Conservation (phyloP, 2,888 invertebrate species). For the Agrypnus murinus region DNA sequence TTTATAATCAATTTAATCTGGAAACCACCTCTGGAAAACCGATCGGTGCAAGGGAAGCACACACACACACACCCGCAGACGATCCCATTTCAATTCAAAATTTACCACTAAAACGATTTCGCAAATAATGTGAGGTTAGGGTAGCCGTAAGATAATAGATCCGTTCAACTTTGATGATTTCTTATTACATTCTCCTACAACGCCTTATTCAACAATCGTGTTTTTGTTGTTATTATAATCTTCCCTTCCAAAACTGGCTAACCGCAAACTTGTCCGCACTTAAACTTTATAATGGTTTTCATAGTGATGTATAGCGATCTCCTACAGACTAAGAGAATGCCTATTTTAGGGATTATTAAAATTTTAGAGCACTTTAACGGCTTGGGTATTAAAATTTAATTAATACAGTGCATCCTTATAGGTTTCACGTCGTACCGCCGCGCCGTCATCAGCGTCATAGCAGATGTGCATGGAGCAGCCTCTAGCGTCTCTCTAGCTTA, state of each 20-base stretch:
- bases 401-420: slow-evolving; percentile 59
- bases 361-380: slow-evolving; percentile 61
- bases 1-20: slow-evolving; percentile 37
- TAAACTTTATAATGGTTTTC: slow-evolving; percentile 57
- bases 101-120: too few species aligned
- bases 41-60: too few species aligned
- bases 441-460: not conserved
- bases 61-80: too few species aligned
- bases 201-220: slow-evolving; percentile 16
- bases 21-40: slow-evolving; percentile 18
- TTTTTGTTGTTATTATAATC: slow-evolving; percentile 34
- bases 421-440: slow-evolving; percentile 31
- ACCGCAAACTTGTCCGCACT: slow-evolving; percentile 37
- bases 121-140: too few species aligned
- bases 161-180: slow-evolving; percentile 1
- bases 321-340: slow-evolving; percentile 43
- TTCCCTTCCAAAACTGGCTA: slow-evolving; percentile 4
- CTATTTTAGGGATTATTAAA: slow-evolving; percentile 63
- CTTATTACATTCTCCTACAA: not conserved
- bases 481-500: too few species aligned
- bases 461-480: slow-evolving; percentile 42
- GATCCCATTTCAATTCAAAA: slow-evolving; percentile 10
- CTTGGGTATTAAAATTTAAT: slow-evolving; percentile 61
- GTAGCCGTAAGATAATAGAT: too few species aligned
- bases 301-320: slow-evolving; percentile 57